phyloP scores from a whole-genome alignment of 2,113 vertebrate genomes.

The Solea senegalensis region DNA sequence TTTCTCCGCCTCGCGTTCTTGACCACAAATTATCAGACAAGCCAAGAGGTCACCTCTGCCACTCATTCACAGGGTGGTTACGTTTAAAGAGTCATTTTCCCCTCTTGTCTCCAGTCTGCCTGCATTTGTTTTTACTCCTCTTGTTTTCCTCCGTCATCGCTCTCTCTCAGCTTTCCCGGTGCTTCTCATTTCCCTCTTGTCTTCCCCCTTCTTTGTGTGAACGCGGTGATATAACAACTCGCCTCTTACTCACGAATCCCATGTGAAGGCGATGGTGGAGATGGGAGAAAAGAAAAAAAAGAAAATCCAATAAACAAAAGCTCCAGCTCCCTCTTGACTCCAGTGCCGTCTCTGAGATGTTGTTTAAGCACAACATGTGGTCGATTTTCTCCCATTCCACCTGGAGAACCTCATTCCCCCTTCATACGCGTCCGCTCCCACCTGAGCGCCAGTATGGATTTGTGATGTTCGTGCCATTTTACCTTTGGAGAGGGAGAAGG shows the following conservation, averaged over 20 bases:
- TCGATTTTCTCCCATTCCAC: slow-evolving; percentile 64
- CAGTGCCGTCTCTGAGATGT: slow-evolving; percentile 47
- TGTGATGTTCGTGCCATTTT: slow-evolving; percentile 32
- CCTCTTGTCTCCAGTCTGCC: background rate
- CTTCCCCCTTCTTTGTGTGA: slow-evolving; percentile 34
- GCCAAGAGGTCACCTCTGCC: too few species aligned
- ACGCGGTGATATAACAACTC: slow-evolving; percentile 14
- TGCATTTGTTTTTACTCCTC: background rate
- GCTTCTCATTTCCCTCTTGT: slow-evolving; percentile 29
- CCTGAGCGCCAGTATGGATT: slow-evolving; percentile 49
- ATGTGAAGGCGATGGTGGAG: background rate
- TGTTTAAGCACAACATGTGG: slow-evolving; percentile 59
- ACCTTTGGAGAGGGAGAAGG: slow-evolving; percentile 45
- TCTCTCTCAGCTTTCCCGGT: slow-evolving; percentile 16
- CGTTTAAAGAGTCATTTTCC: slow-evolving; percentile 6
- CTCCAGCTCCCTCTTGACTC: slow-evolving; percentile 40
- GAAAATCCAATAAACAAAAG: slow-evolving; percentile 71
- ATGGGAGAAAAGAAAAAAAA: background rate
- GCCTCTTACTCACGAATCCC: slow-evolving; percentile 10
- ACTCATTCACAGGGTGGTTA: slow-evolving; percentile 15
- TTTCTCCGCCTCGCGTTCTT: too few species aligned
- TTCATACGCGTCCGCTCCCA: background rate
- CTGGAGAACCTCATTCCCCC: slow-evolving; percentile 24
- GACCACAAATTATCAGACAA: too few species aligned
- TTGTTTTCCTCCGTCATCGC: background rate